A percentile compares a stretch with the other conserved stretches of the same genome.
These are phyloP conservation scores for Corythornis vintsioides DNA, from an alignment of 2,113 vertebrate species.

Conservation along the genomic window DNA sequence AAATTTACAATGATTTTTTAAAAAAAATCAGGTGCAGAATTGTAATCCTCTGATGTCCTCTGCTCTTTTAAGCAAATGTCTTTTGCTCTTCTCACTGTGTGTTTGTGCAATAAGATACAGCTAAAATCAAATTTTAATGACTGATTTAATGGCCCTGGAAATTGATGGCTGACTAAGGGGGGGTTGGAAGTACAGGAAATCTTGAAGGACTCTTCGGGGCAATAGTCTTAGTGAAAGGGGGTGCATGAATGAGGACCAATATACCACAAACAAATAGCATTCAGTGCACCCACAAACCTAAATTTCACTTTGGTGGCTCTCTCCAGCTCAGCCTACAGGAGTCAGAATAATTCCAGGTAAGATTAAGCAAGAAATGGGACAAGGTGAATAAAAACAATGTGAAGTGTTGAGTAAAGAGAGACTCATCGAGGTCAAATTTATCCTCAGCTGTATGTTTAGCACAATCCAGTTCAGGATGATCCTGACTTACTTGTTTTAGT, in stretches of 20 bases:
- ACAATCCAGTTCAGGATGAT: slow-evolving; percentile 50
- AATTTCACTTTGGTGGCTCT: background rate
- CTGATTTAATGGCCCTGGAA: background rate
- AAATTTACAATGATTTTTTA: background rate
- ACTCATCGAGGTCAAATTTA: slow-evolving; percentile 37
- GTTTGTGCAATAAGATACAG: background rate
- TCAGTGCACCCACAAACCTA: background rate
- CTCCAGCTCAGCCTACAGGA: background rate
- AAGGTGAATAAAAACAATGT: background rate
- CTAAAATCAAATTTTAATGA: slow-evolving; percentile 20
- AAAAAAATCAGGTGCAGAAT: background rate
- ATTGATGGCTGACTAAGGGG: background rate
- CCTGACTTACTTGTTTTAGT: slow-evolving; percentile 60
- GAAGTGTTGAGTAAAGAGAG: slow-evolving; percentile 47
- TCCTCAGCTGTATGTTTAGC: slow-evolving; percentile 21
- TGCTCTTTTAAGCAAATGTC: background rate
- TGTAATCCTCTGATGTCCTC: background rate
- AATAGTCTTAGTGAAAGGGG: background rate
- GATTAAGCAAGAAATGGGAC: slow-evolving; percentile 33
- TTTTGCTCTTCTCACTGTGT: background rate
- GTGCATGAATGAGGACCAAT: background rate
- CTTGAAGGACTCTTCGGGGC: background rate
- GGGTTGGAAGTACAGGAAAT: background rate
- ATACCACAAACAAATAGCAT: background rate
- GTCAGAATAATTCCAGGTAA: background rate